Evolutionary conservation across 2,113 vertebrate species (phyloP), one percentile per base, ranked within the genome.

Genomic region (Nothocercus julius): DNA sequence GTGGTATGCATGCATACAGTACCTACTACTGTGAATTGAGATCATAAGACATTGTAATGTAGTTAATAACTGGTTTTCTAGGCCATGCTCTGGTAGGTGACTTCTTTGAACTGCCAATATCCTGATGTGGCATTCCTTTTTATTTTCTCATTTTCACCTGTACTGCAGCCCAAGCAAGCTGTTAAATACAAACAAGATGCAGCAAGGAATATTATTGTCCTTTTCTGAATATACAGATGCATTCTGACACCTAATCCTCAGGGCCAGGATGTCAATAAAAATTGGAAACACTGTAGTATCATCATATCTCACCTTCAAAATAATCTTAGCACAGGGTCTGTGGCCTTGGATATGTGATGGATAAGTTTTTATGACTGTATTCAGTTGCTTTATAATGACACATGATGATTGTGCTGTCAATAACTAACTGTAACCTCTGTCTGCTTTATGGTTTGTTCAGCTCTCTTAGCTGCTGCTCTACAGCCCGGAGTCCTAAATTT

Each of bases 81-180:
- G n/a, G 40, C 67, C 16, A 1, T 30, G 22, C 19, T 80, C 49
- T 59, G 34, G 24, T 4, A 3, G 79, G 53, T 30, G 62, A 30
- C 53, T 58, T 51, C 20, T 93, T 74, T 94, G 83, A 51, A 45
- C 82, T 96, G 68, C 61, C 0, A 2, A 17, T 68, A 4, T 45
- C 77, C 56, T 79, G 49, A 88, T 15, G 30, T 20, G 51, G 8
- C 51, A 9, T 86, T 93, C 82, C 44, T 91, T 75, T 68, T 47
- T 47, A 73, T 93, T 83, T 96, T 90, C 94, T 96, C 80, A 96
- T 96, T 95, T 96, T 91, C 90, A 90, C 94, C 76, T 92, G 70
- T 13, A 42, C 24, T 0, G 0, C 5, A 1, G 34, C n/a, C 58
- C 69, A 40, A 92, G 82, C 20, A 86, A 95, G 47, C 87, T 93